These are phyloP conservation scores for human DNA, from an alignment of 2,113 vertebrate species.

Conservation along the genomic window GRCh38 chr1:14679501-14680000, in stretches of 20 bases:
- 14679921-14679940: background rate
- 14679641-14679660: background rate
- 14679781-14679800: background rate
- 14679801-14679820: background rate
- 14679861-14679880: too few species aligned
- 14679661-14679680: background rate
- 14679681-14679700: background rate
- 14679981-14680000: background rate
- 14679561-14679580: background rate
- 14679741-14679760: background rate
- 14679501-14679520: background rate
- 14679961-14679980: background rate
- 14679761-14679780: background rate
- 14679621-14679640: background rate
- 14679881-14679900: background rate
- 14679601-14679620: background rate
- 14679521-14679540: background rate
- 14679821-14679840: background rate
- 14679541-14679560: background rate
- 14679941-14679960: background rate
- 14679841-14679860: background rate
- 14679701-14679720: background rate
- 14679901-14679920: background rate
- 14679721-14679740: background rate
- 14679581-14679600: background rate